These are phyloP conservation scores for Daktulosphaira vitifoliae DNA, from an alignment of 1,140 invertebrate genomes.

Conservation along the genomic window DNA sequence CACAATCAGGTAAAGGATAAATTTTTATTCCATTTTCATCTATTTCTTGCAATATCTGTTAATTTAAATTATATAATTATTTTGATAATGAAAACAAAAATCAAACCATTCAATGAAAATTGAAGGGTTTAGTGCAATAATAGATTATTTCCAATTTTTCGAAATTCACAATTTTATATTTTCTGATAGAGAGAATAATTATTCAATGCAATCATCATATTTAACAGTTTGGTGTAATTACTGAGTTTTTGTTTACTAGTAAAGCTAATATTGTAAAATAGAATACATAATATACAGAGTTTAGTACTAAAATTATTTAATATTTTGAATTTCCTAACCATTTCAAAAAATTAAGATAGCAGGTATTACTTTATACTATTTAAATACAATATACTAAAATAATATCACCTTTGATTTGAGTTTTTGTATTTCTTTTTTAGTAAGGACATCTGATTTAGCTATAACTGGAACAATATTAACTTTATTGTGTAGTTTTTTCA, in stretches of 20 bases:
- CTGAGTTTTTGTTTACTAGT: too few relatives aligned
- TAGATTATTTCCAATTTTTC: too few relatives aligned
- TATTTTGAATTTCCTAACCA: too few relatives aligned
- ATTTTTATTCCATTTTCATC: constrained; percentile 77
- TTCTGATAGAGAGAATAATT: too few relatives aligned
- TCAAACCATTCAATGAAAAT: neutral
- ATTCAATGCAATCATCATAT: too few relatives aligned
- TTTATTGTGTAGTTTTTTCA: constrained; percentile 97
- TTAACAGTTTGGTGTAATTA: too few relatives aligned
- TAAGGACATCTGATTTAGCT: constrained; percentile 96
- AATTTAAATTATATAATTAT: constrained; percentile 32
- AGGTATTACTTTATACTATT: too few relatives aligned
- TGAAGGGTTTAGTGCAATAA: too few relatives aligned
- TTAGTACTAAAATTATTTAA: too few relatives aligned
- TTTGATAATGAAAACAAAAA: neutral
- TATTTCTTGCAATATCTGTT: constrained; percentile 69
- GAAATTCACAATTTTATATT: too few relatives aligned
- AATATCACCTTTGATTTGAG: constrained; percentile 68
- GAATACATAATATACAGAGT: too few relatives aligned
- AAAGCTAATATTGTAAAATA: too few relatives aligned
- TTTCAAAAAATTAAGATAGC: neutral
- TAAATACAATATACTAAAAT: neutral
- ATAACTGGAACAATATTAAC: constrained; percentile 98
- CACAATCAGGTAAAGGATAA: constrained; percentile 92
- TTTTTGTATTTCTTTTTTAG: constrained; percentile 83